phyloP scores from a whole-genome alignment of 2,888 invertebrate species.

The Boloria selene region DNA sequence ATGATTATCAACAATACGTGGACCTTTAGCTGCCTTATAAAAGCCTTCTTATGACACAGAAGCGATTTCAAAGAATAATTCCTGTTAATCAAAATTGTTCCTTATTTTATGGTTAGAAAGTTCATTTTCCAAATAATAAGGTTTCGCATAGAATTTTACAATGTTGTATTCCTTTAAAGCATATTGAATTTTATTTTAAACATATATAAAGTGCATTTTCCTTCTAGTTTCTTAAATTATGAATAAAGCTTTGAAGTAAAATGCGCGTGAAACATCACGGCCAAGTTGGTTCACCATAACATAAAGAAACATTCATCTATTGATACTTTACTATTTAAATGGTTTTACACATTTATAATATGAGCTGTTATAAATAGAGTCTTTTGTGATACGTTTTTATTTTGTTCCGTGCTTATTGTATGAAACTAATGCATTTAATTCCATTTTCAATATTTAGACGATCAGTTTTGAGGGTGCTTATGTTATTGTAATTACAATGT shows the following conservation, averaged over 20 bases:
- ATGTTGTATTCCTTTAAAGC: not conserved
- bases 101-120: not conserved
- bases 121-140: not conserved
- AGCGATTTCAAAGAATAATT: slow-evolving; percentile 25
- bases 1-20: slow-evolving; percentile 80
- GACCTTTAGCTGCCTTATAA: slow-evolving; percentile 79
- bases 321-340: slow-evolving; percentile 79
- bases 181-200: slow-evolving; percentile 36
- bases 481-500: slow-evolving; percentile 35
- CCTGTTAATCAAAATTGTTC: not conserved
- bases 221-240: slow-evolving; percentile 40
- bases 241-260: slow-evolving; percentile 59
- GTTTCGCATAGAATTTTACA: not conserved
- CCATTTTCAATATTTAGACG: slow-evolving; percentile 73
- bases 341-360: slow-evolving; percentile 82
- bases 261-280: slow-evolving; percentile 80
- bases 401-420: slow-evolving; percentile 75
- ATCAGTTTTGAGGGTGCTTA: slow-evolving; percentile 57
- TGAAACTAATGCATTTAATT: slow-evolving; percentile 78
- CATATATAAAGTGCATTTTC: slow-evolving; percentile 39
- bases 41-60: slow-evolving; percentile 59
- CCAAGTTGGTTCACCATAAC: slow-evolving; percentile 80
- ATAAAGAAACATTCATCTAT: slow-evolving; percentile 79
- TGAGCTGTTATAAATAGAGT: slow-evolving; percentile 77
- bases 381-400: slow-evolving; percentile 67